Percentiles rank a stretch among this genome's conserved stretches.
Conservation (phyloP, 2,113 vertebrate species). For the Empidonax traillii region DNA sequence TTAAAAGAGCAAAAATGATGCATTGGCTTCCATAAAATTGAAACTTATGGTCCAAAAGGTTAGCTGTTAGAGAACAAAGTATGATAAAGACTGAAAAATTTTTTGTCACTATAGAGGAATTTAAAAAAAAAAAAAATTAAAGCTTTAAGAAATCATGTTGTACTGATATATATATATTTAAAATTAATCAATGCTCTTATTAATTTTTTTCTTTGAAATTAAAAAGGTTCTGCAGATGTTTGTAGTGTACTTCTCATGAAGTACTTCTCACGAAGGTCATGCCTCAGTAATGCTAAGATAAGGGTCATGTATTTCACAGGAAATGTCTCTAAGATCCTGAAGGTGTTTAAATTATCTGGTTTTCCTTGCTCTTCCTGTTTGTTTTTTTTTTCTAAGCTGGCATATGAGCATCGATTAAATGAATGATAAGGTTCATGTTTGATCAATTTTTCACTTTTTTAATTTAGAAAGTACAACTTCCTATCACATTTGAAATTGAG, state of each 20-base stretch:
- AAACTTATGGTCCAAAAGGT: neutral
- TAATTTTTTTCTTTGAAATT: neutral
- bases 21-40: neutral
- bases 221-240: neutral
- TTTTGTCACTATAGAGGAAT: neutral
- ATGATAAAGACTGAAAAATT: neutral
- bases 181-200: neutral
- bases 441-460: slow-evolving; percentile 66
- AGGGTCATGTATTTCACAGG: neutral
- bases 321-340: neutral
- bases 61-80: neutral
- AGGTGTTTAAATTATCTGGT: slow-evolving; percentile 20
- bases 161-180: neutral
- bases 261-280: slow-evolving; percentile 4
- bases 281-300: neutral
- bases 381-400: neutral
- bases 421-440: slow-evolving; percentile 52
- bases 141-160: neutral
- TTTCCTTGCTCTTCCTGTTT: slow-evolving; percentile 17
- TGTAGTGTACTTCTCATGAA: neutral
- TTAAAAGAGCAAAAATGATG: neutral
- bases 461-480: slow-evolving; percentile 73
- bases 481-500: slow-evolving; percentile 62
- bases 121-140: neutral
- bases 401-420: slow-evolving; percentile 57